These are phyloP conservation scores for Rhynchophorus ferrugineus DNA, from an alignment of 1,140 invertebrate species.

Conservation along the genomic window DNA sequence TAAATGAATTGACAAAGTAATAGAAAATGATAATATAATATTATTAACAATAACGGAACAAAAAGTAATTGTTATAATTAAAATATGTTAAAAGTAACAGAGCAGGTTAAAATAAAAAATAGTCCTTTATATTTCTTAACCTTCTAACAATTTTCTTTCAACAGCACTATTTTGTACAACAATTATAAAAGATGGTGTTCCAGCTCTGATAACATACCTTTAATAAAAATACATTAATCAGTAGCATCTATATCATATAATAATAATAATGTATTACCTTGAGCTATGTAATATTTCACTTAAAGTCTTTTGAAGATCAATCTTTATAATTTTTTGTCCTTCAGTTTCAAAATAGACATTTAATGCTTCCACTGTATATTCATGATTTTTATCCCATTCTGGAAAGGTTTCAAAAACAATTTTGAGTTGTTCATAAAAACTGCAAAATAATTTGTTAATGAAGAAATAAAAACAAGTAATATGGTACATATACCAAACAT, in stretches of 20 bases:
- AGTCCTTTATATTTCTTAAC: too few species aligned
- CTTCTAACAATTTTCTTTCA: conserved; percentile 30
- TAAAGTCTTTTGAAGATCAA: conserved; percentile 53
- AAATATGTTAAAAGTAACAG: too few species aligned
- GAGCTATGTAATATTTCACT: conserved; percentile 54
- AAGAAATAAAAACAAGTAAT: background rate
- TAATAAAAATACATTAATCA: conserved; percentile 24
- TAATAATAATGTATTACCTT: conserved; percentile 42
- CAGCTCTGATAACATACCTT: conserved; percentile 33
- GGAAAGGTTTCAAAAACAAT: conserved; percentile 63
- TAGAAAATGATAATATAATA: too few species aligned
- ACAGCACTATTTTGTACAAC: conserved; percentile 29
- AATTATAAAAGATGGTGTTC: conserved; percentile 37
- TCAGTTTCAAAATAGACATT: conserved; percentile 77
- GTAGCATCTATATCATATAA: conserved; percentile 1
- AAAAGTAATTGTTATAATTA: too few species aligned
- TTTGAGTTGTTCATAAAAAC: conserved; percentile 63
- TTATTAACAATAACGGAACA: too few species aligned
- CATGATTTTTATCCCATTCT: conserved; percentile 65
- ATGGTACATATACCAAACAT: conserved; percentile 48
- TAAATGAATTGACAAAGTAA: too few species aligned
- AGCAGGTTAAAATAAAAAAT: too few species aligned
- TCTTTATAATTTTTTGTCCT: conserved; percentile 54
- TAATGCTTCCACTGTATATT: conserved; percentile 59
- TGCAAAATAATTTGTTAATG: conserved; percentile 36